Conservation (phyloP, 2,797 vertebrate species). For the Acrossocheilus fasciatus region DNA sequence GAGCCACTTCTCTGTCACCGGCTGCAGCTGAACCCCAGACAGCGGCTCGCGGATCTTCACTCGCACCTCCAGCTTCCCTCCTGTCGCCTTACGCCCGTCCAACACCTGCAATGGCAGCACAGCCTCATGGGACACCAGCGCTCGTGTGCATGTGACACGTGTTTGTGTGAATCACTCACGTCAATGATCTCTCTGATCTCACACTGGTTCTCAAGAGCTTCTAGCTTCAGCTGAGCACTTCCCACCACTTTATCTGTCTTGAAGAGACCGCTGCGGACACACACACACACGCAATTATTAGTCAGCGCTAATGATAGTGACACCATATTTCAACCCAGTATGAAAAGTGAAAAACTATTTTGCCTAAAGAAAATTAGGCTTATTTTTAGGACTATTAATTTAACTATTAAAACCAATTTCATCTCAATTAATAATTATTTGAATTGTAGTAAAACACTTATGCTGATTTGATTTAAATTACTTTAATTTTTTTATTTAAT, state of each 20-base stretch:
- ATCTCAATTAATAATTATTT: background rate
- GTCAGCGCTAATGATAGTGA: background rate
- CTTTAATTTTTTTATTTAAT: background rate
- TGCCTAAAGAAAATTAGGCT: background rate
- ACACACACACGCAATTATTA: constrained; percentile 1
- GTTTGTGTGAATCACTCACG: constrained; percentile 66
- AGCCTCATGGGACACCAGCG: constrained; percentile 33
- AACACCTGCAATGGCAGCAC: constrained; percentile 77
- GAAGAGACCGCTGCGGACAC: constrained; percentile 83
- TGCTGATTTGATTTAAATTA: background rate
- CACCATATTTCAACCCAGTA: background rate
- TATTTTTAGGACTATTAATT: background rate
- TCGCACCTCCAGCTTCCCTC: constrained; percentile 87
- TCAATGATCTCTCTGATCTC: constrained; percentile 88
- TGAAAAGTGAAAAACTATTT: background rate
- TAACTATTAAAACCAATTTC: background rate
- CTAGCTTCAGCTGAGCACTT: constrained; percentile 88
- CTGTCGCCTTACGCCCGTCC: constrained; percentile 89
- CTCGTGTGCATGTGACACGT: background rate
- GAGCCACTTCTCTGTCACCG: constrained; percentile 87
- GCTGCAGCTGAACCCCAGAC: constrained; percentile 83
- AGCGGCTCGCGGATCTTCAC: constrained; percentile 88
- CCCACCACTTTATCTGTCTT: constrained; percentile 87
- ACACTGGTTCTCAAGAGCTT: constrained; percentile 83
- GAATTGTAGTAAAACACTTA: background rate